phyloP scores from a whole-genome alignment of 2,888 invertebrate species.

The Pristionchus exspectatus region DNA sequence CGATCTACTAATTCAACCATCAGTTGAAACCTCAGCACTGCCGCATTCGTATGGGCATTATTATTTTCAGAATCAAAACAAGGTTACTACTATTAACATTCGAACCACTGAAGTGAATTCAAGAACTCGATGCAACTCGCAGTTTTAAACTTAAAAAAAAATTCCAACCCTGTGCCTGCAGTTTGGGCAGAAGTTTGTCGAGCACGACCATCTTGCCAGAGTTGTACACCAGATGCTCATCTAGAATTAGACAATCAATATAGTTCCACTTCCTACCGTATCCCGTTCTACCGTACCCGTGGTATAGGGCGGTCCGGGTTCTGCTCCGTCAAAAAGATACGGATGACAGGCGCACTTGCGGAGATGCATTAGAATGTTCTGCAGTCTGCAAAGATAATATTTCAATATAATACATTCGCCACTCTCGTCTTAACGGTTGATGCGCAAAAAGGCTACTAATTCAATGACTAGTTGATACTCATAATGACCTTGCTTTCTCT shows the following conservation, averaged over 20 bases:
- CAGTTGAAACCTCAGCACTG: no score
- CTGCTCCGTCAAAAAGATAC: conserved; percentile 98
- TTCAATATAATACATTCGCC: no score
- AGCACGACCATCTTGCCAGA: conserved; percentile 96
- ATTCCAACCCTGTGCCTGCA: conserved; percentile 86
- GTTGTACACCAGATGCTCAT: conserved; percentile 88
- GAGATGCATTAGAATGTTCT: conserved; percentile 99
- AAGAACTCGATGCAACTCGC: no score
- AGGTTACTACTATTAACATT: no score
- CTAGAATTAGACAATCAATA: background rate
- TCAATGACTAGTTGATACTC: no score
- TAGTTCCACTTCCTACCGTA: no score
- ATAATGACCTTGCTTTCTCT: conserved; percentile 86
- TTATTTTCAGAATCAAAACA: no score
- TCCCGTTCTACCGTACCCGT: conserved; percentile 65
- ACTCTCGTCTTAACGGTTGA: no score
- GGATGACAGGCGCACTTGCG: conserved; percentile 99
- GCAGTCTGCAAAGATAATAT: conserved; percentile 85
- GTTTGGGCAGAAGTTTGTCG: conserved; percentile 92
- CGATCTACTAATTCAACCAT: no score
- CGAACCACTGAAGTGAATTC: no score
- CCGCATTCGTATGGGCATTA: no score
- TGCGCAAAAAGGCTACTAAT: no score
- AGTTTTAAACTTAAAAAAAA: background rate
- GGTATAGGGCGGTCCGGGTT: conserved; percentile 86